Base-by-base conservation (phyloP, 2,797 vertebrate genomes). In the Acanthurus lineatus region DNA sequence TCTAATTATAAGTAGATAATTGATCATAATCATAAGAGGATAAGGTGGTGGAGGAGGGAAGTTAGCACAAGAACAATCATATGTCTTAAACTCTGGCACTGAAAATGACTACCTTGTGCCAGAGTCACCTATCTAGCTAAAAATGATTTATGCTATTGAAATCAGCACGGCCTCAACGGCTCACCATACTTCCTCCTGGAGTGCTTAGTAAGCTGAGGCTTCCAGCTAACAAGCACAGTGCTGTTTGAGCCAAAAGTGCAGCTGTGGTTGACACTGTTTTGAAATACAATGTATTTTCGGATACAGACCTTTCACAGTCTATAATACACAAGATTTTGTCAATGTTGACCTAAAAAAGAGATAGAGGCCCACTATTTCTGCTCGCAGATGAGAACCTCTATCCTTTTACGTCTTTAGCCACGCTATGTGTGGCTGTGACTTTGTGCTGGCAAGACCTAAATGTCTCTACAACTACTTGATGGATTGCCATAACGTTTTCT, bases 1-100 rank as follows among this genome's bases (percentile, higher is more conserved):
- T 94, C 77, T 92, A 93, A 92, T 93, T 92, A 93, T 78, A 87
- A 92, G 83, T 89, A 89, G 85, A 92, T 93, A 94, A 94, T 91
- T 93, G 90, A 92, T 93, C 90, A 86, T 91, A 92, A 93, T 93
- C 89, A 90, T 84, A 86, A 89, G 88, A 90, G 88, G 83, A 89
- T 91, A 89, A 81, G 81, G 77, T 88, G 83, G 77, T 87, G 89
- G 86, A 85, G 85, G 86, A 90, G 90, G 86, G 81, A 86, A 51
- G 76, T 84, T 82, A 88, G 86, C 69, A 69, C 83, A 79, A 83
- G 90, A 93, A 92, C 89, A 92, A 93, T 91, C 84, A 84, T 83
- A 85, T 79, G 77, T 89, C 84, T 88, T 89, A 79, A 86, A 91
- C 77, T 82, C 72, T 56, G 35, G 4, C 68, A 68, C 71, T 85